Evolutionary conservation across 2,797 vertebrate species (phyloP), one percentile per base, ranked within the genome.

Genomic region (Bufotes viridis): DNA sequence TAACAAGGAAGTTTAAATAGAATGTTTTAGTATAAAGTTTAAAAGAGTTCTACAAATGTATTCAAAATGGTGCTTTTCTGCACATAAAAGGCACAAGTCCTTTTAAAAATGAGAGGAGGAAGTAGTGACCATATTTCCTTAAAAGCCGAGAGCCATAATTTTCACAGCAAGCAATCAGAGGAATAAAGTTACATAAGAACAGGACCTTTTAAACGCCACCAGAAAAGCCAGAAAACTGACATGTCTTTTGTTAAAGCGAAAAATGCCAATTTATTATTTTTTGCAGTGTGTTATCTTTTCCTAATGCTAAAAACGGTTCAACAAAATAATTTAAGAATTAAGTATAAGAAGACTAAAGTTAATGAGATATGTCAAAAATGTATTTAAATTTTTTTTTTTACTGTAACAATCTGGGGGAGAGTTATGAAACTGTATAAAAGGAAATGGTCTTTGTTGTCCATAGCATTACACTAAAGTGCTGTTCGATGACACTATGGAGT

Each of bases 11-110:
- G 75, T 74, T 87, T 80, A 87, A 89, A 89, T 89, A 87, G 70
- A 87, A 89, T 89, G 85, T 89, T 89, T 87, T 84, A 84, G 88
- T 87, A 79, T 89, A 87, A 89, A 89, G 88, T 89, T 89, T 89
- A 65, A 87, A 78, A 83, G 88, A 89, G 81, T 89, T 87, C 85
- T 87, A 80, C 70, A 84, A 89, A 89, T 87, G 85, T 87, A 89
- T 89, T 89, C 75, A 89, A 87, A 87, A 87, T 83, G 85, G 88
- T 63, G 88, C 88, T 87, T 89, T 88, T 65, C 76, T 87, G 65
- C 75, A 69, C 85, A 89, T 89, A 89, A 89, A 89, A 84, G 53
- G 81, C 75, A 84, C 18, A 49, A 84, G 85, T 79, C 85, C 57
- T 89, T 89, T 89, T 84, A 80, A 84, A 90, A 88, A 51, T 17